Evolutionary conservation across 2,888 invertebrate species (phyloP), one percentile per base, ranked within the genome.

Genomic region (Ectemnius cavifrons): DNA sequence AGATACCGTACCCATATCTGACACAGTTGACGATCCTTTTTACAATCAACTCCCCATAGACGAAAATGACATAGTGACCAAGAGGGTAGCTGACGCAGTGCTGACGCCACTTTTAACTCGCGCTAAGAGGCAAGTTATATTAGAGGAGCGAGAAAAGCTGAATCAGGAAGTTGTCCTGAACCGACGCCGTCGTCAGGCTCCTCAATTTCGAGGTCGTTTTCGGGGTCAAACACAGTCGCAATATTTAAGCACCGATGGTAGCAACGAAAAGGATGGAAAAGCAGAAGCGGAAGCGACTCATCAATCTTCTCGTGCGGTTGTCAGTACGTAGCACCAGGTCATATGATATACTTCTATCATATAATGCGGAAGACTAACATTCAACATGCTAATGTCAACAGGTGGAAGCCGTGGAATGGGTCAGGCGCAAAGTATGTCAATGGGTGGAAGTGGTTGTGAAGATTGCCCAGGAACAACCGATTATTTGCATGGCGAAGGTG

Each of bases 221-320:
- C 92, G 95, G 63, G 96, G 96, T 2, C 97, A 97, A 90, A 96
- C 96, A 0, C 97, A 97, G 89, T 96, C 96, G 2, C 97, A 97
- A 88, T 97, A 96, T 89, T 91, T 97, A 83, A 95, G 94, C 87
- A 94, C 94, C 81, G 95, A 94, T 67, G 92, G 93, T 72, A 93
- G 93, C 52, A 91, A 92, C 73, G 87, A 92, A 77, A 87, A 91
- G 70, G 93, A 93, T 57, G 96, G 96, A 18, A 95, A 94, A 88
- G 97, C 97, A 0, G 96, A 97, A 89, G 96, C 97, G 0, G 95
- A 95, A 89, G 95, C 96, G 3, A 94, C 94, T 23, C 94, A 94
- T 57, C 94, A 94, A 82, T 93, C 94, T 13, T 95, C 95, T 0
- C 93, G 93, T 85, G 95, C 95, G 11, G 92, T 94, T 85, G 95